These are phyloP conservation scores for Bovichtus diacanthus DNA, from an alignment of 2,797 vertebrate genomes.

Conservation along the genomic window DNA sequence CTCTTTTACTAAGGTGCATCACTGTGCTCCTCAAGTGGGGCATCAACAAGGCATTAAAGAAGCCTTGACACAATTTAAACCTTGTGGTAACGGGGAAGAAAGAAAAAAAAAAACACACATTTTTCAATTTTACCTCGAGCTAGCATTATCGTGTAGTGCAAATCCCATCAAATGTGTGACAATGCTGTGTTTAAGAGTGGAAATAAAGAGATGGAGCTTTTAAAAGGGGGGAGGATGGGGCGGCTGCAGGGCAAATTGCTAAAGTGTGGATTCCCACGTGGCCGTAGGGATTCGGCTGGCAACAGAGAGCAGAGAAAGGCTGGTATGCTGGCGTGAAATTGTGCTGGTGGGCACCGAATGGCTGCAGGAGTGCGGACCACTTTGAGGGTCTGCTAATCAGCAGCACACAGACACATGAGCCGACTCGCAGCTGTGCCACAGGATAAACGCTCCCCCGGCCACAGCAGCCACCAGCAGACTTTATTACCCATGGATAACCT, in stretches of 20 bases:
- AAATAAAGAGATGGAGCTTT: conserved; percentile 65
- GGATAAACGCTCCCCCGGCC: conserved; percentile 77
- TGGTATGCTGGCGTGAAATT: conserved; percentile 82
- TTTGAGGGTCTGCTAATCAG: conserved; percentile 86
- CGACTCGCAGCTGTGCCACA: conserved; percentile 74
- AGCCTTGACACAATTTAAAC: conserved; percentile 32
- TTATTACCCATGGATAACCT: conserved; percentile 82
- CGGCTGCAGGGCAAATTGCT: conserved; percentile 61
- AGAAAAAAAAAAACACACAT: neutral
- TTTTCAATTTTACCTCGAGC: conserved; percentile 67
- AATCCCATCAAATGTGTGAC: conserved; percentile 70
- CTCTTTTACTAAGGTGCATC: conserved; percentile 47
- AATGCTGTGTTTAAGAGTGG: conserved; percentile 56
- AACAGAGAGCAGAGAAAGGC: conserved; percentile 68
- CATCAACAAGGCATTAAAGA: conserved; percentile 35
- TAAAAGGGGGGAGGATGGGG: conserved; percentile 30
- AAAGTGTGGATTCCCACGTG: conserved; percentile 72
- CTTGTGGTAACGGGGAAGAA: neutral
- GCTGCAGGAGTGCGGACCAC: conserved; percentile 72
- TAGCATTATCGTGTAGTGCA: conserved; percentile 46
- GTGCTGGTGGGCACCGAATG: conserved; percentile 72
- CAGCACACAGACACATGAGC: conserved; percentile 77
- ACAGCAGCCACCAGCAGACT: conserved; percentile 66
- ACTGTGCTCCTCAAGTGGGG: conserved; percentile 39
- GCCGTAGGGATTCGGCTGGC: conserved; percentile 66